A percentile compares a stretch with the other conserved stretches of the same genome.
Evolutionary conservation across 1,140 invertebrate species (phyloP).

Genomic region (Drosophila nasuta): DNA sequence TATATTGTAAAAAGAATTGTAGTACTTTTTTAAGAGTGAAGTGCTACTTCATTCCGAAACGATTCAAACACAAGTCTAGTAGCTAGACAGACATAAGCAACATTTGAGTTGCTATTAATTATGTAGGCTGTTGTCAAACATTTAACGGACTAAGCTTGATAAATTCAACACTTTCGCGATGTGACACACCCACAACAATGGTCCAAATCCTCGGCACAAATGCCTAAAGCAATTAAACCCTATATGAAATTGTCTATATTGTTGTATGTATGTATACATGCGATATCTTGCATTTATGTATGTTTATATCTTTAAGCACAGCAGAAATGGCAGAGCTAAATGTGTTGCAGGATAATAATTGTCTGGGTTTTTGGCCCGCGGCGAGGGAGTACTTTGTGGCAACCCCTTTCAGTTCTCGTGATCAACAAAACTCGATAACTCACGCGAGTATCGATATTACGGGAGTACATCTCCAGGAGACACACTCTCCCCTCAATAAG

Average conservation of each 20-base stretch:
- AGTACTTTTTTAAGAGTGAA: too few relatives aligned
- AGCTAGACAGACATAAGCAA: conserved; percentile 22
- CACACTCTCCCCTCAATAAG: too few relatives aligned
- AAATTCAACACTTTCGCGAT: conserved; percentile 61
- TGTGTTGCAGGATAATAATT: conserved; percentile 69
- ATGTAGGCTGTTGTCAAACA: conserved; percentile 36
- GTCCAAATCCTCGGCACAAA: conserved; percentile 16
- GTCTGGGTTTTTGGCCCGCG: conserved; percentile 27
- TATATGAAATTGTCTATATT: conserved; percentile 20
- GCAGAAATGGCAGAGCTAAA: conserved; percentile 18
- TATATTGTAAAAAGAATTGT: too few relatives aligned
- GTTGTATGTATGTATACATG: not conserved
- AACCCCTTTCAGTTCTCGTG: too few relatives aligned
- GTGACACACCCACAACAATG: conserved; percentile 15
- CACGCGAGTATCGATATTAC: too few relatives aligned
- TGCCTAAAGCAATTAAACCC: conserved; percentile 63
- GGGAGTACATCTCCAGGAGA: too few relatives aligned
- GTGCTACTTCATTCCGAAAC: too few relatives aligned
- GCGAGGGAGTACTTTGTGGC: conserved; percentile 14
- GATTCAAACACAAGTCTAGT: too few relatives aligned
- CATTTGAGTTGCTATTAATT: conserved; percentile 41
- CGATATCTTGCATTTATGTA: too few relatives aligned
- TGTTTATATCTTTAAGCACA: conserved; percentile 9
- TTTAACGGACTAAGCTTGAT: conserved; percentile 59
- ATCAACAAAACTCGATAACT: too few relatives aligned